Base-by-base conservation (phyloP, 2,797 vertebrate species). In the Chromis chromis region DNA sequence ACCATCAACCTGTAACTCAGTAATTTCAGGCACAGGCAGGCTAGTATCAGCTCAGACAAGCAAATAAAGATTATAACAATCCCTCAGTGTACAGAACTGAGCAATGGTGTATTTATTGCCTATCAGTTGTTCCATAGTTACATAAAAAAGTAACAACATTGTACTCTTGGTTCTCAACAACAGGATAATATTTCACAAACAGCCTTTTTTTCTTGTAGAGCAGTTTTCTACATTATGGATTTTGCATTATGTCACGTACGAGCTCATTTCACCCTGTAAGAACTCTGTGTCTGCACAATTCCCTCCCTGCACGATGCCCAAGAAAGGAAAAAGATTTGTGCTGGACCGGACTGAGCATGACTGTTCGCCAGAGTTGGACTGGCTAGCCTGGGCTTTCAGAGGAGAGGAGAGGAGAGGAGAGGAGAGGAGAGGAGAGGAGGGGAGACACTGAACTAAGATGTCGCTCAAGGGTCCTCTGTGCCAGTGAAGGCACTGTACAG, bases 381-480 rank as follows among this genome's bases (percentile, higher is more conserved):
- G 73, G 63, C 50, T 74, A 70, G 71, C 50, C 63, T 28, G 31
- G 69, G 85, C 87, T 89, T 89, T 89, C 73, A 90, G 86, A 60
- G 50, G 76, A 75, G 73, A 57, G 65, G 31, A 90, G 86, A 60
- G 50, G 76, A 75, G 73, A 57, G 65, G 79, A 11, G 48, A 42
- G 9, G 33, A 36, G 31, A 10, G 61, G 17, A 67, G 70, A 57
- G 24, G 72, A 84, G 85, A 88, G 61, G 17, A 67, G 70, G 54
- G 22, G 72, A 84, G 85, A 88, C 77, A 74, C 75, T 64, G 81
- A 89, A 84, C 79, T 84, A 85, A 91, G 82, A 92, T 91, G 89
- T 91, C 64, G 89, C 93, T 93, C 84, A 89, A 91, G 91, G 92
- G 79, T 88, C 79, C 89, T 81, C 74, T 55, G 82, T 80, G 70